Evolutionary conservation across 2,888 invertebrate genomes (phyloP).

Genomic region (Sinodicranocentrus sp.): DNA sequence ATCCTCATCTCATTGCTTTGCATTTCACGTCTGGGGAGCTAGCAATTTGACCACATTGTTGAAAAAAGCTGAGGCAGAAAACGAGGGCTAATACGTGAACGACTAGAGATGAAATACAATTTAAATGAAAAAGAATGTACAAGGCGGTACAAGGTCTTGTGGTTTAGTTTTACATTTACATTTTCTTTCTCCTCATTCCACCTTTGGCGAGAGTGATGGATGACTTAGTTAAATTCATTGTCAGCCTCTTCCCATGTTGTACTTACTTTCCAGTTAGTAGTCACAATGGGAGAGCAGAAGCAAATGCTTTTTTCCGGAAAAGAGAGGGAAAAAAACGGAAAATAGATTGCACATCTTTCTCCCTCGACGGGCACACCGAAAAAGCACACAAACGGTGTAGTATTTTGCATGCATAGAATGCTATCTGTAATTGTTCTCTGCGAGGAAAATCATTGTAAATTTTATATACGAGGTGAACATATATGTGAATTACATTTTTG

Average conservation of each 20-base stretch:
- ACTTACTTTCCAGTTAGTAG: background rate
- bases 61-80: background rate
- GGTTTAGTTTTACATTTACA: constrained; percentile 3
- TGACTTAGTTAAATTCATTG: constrained; percentile 65
- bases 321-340: constrained; percentile 25
- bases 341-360: constrained; percentile 37
- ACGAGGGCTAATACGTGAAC: background rate
- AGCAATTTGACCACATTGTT: background rate
- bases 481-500: too few species aligned
- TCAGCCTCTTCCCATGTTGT: constrained; percentile 40
- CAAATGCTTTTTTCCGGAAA: background rate
- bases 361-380: background rate
- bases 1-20: background rate
- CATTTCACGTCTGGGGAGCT: background rate
- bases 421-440: too few species aligned
- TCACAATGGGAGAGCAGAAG: background rate
- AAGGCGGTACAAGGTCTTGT: background rate
- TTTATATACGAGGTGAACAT: too few species aligned
- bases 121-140: background rate
- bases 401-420: too few species aligned
- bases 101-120: background rate
- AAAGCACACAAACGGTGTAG: too few species aligned
- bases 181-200: background rate
- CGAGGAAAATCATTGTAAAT: too few species aligned
- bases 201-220: constrained; percentile 53